Conservation (phyloP, 2,888 invertebrate genomes). For the Pristionchus fissidentatus region DNA sequence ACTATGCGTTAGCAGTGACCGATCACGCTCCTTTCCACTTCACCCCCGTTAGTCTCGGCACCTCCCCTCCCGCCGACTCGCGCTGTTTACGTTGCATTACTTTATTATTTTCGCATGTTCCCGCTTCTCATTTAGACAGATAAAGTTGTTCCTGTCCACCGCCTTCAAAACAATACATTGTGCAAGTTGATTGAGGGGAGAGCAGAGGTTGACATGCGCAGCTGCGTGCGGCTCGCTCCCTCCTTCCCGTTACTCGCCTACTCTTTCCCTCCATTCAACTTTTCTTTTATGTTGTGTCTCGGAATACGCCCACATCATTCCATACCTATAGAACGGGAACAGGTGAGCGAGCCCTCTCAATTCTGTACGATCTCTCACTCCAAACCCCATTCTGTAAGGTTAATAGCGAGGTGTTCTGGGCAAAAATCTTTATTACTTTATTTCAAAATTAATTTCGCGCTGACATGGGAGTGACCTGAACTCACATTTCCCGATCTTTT, state of each 20-base stretch:
- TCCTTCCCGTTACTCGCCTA: background rate
- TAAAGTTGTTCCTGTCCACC: background rate
- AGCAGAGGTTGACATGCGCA: background rate
- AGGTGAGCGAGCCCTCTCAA: too few species aligned
- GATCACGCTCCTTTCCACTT: background rate
- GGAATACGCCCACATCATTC: background rate
- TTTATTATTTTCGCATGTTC: background rate
- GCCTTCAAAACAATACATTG: background rate
- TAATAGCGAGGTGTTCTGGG: too few species aligned
- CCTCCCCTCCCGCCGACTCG: background rate
- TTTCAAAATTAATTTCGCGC: too few species aligned
- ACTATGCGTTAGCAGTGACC: too few species aligned
- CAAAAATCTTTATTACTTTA: too few species aligned
- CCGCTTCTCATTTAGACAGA: background rate
- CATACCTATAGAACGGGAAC: too few species aligned
- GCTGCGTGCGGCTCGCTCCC: background rate
- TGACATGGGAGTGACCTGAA: too few species aligned
- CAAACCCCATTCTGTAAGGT: too few species aligned
- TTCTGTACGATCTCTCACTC: too few species aligned
- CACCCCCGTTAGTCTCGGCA: background rate
- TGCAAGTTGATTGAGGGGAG: constrained; percentile 3
- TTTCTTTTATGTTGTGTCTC: background rate
- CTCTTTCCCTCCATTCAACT: background rate
- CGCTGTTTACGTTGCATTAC: background rate
- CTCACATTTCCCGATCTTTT: too few species aligned